A percentile compares a stretch with the other conserved stretches of the same genome.
These are phyloP conservation scores for Hipposideros armiger DNA, from an alignment of 2,113 vertebrate genomes.

Conservation along the genomic window DNA sequence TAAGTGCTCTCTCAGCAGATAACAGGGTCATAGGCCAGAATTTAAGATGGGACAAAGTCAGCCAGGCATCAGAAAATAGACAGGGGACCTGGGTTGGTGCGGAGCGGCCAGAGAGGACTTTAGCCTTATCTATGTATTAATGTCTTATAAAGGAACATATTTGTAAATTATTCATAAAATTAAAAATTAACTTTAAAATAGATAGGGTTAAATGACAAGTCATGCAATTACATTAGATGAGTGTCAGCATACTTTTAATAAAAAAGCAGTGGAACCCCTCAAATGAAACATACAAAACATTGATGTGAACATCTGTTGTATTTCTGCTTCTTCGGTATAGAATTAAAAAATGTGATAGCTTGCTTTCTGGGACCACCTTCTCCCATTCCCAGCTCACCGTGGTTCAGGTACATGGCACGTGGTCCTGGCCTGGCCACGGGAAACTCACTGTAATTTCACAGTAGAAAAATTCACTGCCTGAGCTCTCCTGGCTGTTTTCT, in stretches of 20 bases:
- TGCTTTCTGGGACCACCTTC: background rate
- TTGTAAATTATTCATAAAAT: constrained; percentile 19
- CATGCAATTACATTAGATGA: background rate
- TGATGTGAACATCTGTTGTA: background rate
- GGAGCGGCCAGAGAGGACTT: background rate
- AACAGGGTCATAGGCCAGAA: background rate
- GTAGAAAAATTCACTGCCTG: background rate
- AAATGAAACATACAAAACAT: background rate
- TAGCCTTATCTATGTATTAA: background rate
- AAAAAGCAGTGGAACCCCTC: background rate
- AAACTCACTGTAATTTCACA: background rate
- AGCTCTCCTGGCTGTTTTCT: background rate
- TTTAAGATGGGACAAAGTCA: background rate
- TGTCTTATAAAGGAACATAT: constrained; percentile 21
- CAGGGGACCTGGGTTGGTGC: too few relatives aligned
- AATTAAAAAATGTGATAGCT: background rate
- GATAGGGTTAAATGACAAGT: background rate
- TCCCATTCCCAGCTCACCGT: background rate
- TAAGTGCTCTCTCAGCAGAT: background rate
- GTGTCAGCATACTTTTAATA: background rate
- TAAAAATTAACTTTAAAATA: constrained; percentile 49
- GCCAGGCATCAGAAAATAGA: background rate
- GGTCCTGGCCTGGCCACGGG: background rate
- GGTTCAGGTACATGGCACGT: background rate
- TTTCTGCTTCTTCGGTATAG: background rate